phyloP scores from a whole-genome alignment of 1,140 invertebrate genomes.

The Brachionus asplanchnoidis region DNA sequence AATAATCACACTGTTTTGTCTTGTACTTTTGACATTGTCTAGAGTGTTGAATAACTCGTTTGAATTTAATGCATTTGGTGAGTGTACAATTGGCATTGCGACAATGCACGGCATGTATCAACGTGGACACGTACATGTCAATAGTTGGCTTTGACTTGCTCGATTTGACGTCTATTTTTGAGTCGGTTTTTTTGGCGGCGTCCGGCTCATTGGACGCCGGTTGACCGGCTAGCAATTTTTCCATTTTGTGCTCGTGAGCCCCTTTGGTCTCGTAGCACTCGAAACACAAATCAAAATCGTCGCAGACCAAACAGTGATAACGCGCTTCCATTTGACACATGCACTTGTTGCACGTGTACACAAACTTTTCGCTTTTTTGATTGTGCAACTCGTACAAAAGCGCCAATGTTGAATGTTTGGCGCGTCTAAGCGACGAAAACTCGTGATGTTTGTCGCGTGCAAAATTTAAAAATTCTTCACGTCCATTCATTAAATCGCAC shows the following conservation, averaged over 20 bases:
- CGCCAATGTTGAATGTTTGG: constrained; percentile 91
- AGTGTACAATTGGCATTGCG: constrained; percentile 39
- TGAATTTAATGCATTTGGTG: neutral
- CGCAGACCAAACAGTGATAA: constrained; percentile 94
- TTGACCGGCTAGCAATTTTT: neutral
- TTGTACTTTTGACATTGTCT: constrained; percentile 27
- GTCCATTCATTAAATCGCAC: constrained; percentile 98
- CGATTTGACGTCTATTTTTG: neutral
- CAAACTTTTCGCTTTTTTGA: constrained; percentile 92
- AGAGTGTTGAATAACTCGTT: constrained; percentile 34
- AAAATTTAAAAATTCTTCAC: constrained; percentile 96
- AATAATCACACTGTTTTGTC: constrained; percentile 28
- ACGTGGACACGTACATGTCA: constrained; percentile 11
- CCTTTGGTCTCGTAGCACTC: neutral
- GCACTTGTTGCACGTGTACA: constrained; percentile 97
- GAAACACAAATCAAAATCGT: constrained; percentile 53
- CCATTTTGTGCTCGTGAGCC: constrained; percentile 41
- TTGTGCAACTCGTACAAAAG: constrained; percentile 98
- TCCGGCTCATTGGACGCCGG: neutral
- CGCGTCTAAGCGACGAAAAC: constrained; percentile 89
- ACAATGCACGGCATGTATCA: constrained; percentile 39
- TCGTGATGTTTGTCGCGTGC: constrained; percentile 97
- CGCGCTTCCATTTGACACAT: constrained; percentile 88
- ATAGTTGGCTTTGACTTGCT: neutral
- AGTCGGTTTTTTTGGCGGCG: neutral